Evolutionary conservation across 2,797 vertebrate species (phyloP).

Genomic region (Novumbra hubbsi): DNA sequence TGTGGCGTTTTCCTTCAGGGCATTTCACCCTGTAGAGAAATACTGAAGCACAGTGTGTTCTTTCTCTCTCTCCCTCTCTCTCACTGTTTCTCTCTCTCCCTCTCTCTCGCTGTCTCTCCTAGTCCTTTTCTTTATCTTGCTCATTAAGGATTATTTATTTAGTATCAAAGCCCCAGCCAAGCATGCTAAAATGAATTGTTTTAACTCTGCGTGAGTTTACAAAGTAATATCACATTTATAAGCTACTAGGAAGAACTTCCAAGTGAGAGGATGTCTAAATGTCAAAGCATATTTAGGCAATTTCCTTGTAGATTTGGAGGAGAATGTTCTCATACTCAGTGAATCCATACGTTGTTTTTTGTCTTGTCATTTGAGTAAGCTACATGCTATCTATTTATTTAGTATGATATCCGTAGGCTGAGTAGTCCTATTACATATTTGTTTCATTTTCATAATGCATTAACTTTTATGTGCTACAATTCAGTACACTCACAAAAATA

Average conservation of each 20-base stretch:
- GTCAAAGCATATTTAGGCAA: background rate
- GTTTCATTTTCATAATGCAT: too few species aligned
- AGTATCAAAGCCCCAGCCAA: background rate
- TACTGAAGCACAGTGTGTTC: background rate
- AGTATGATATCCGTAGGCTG: too few species aligned
- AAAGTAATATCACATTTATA: background rate
- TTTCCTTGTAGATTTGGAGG: background rate
- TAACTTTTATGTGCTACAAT: too few species aligned
- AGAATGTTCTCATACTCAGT: background rate
- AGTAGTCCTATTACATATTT: too few species aligned
- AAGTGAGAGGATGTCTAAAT: background rate
- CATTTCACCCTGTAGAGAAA: background rate
- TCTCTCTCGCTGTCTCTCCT: background rate
- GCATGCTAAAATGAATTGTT: background rate
- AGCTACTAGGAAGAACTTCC: background rate
- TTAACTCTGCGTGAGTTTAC: background rate
- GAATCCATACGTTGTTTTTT: too few species aligned
- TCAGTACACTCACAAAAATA: too few species aligned
- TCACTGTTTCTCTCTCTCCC: background rate
- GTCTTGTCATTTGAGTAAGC: too few species aligned
- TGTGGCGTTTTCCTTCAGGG: background rate
- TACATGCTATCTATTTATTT: too few species aligned
- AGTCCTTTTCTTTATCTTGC: background rate
- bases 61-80: conserved; percentile 6
- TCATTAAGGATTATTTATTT: background rate